Evolutionary conservation across 2,888 invertebrate genomes (phyloP), one percentile per base, ranked within the genome.

Genomic region (Arctia plantaginis): DNA sequence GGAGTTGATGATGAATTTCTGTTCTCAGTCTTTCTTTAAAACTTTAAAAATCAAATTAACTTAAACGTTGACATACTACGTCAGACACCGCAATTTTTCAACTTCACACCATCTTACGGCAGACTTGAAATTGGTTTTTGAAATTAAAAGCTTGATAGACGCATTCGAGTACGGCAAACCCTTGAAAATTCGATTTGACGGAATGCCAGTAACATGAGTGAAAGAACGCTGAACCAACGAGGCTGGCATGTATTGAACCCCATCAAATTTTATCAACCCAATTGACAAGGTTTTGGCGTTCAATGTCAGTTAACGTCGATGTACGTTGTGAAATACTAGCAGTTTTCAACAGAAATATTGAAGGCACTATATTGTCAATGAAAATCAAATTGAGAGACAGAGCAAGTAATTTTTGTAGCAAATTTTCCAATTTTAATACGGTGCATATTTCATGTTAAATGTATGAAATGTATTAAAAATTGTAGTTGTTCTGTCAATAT

Each of bases 241-340:
- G 78, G 80, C 87, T 86, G 87, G 88, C 85, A 86, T 66, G 66
- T 77, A 84, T 85, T 81, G 74, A 85, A 84, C 85, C 85, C 88
- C 89, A 93, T 94, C 91, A 93, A 94, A 93, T 93, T 94, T 94
- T 94, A 93, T 93, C 91, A 91, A 89, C 87, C 86, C 88, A 85
- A 92, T 93, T 92, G 93, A 93, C 92, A 93, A 86, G 88, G 89
- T 92, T 93, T 94, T 93, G 92, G 93, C 93, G 86, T 88, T 82
- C 86, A 81, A 83, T 86, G 88, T 89, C 89, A 89, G 83, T 89
- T 89, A 82, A 82, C 85, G 85, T 86, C 86, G 84, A 85, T 82
- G 83, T 84, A 80, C 81, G 81, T 82, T 86, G 83, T 87, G 89
- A 88, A 89, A 87, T 82, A 85, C 51, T 47, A 67, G n/a, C 18